Evolutionary conservation across 2,797 vertebrate species (phyloP).

Genomic region (Smutsia gigantea): DNA sequence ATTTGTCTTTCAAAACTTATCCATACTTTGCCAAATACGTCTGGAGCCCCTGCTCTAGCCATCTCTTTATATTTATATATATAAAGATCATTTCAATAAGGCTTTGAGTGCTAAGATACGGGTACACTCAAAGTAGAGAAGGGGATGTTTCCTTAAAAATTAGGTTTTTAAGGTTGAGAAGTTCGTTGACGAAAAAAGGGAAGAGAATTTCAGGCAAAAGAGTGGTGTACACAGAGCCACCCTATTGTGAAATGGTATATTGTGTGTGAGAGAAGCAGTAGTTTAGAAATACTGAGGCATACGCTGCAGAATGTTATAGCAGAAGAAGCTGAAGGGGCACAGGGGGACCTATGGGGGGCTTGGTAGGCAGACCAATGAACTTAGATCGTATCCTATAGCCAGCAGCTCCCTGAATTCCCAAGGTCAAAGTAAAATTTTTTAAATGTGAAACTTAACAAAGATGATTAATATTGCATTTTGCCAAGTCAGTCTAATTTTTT

Average conservation of each 20-base stretch:
- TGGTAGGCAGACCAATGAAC: neutral
- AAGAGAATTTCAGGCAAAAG: neutral
- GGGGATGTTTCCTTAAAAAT: neutral
- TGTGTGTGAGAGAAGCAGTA: neutral
- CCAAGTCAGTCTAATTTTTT: neutral
- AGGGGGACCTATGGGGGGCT: neutral
- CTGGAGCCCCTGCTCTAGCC: neutral
- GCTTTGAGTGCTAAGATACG: neutral
- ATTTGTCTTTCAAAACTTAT: neutral
- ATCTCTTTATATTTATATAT: neutral
- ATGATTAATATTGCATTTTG: neutral
- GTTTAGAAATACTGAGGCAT: neutral
- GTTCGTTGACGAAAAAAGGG: neutral
- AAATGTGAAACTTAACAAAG: neutral
- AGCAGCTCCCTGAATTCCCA: neutral
- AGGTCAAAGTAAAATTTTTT: neutral
- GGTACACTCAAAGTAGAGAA: neutral
- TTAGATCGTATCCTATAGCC: neutral
- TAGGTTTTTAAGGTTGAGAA: neutral
- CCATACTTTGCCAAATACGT: neutral
- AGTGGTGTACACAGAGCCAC: neutral
- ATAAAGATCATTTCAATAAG: neutral
- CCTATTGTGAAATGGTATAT: neutral
- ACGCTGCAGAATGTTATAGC: neutral
- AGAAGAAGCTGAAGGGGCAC: neutral